Evolutionary conservation across 2,888 invertebrate genomes (phyloP), one percentile per base, ranked within the genome.

Genomic region (Agrypnus murinus): DNA sequence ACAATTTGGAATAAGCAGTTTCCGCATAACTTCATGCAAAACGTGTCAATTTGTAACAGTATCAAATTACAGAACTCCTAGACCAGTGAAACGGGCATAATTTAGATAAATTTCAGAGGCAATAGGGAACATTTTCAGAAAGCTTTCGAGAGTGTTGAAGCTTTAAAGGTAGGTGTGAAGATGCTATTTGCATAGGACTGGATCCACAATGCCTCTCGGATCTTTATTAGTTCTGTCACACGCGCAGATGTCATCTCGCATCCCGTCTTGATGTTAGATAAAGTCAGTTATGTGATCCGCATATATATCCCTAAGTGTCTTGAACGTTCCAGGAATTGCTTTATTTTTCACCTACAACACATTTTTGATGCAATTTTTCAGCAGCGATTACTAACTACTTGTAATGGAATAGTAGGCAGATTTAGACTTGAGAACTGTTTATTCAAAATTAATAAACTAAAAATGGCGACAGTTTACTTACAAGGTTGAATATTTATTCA

Each of bases 211-310:
- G 59, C 63, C 25, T 40, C 65, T 53, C 45, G 65, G 48, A 65
- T 65, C 65, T 65, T 59, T 66, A 65, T 65, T 65, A 60, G 65
- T 60, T 70, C 59, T 70, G 55, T 66, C 59, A 63, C 60, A 57
- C 55, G 45, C 63, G 64, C 62, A 57, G 57, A 57, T 59, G 71
- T 46, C 65, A 58, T 57, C 55, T 55, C 32, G 53, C 64, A 46
- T 63, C 62, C 46, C 50, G 62, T 63, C 62, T 55, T 64, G 55
- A 64, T 64, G 64, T 32, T 43, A 64, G 64, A 64, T 64, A 64
- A 64, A 55, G 64, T 64, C 64, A 32, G 64, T 40, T 64, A 43
- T 64, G 53, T 64, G 64, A 64, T 55, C 55, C 53, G 64, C 55
- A 64, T 64, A 64, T 60, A 64, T 43, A 64, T 53, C 32, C 53